phyloP scores from a whole-genome alignment of 2,888 invertebrate species.

The Taphrorychus bicolor region DNA sequence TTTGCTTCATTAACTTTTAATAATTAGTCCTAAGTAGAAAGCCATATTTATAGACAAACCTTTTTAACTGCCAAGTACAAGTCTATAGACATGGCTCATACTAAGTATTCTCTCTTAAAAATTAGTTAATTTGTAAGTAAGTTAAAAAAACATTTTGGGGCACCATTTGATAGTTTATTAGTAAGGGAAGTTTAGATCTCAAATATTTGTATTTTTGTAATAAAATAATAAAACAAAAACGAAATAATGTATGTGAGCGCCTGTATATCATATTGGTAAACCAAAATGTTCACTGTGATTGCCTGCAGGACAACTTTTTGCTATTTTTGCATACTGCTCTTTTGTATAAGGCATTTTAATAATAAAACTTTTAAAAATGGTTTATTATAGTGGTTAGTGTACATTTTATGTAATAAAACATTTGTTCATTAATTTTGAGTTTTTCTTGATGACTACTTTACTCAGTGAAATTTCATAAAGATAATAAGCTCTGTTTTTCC shows the following conservation, averaged over 20 bases:
- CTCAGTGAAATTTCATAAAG: no score
- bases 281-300: conserved; percentile 33
- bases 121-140: not conserved
- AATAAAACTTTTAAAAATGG: conserved; percentile 1
- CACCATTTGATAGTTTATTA: conserved; percentile 1
- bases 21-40: no score
- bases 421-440: no score
- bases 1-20: not conserved
- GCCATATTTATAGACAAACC: no score
- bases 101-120: no score
- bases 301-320: not conserved
- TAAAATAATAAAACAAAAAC: conserved; percentile 8
- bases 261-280: conserved; percentile 7
- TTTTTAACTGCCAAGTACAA: no score
- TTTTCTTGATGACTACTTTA: no score
- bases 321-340: not conserved
- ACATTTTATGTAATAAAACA: conserved; percentile 21
- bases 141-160: conserved; percentile 10
- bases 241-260: not conserved
- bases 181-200: not conserved
- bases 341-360: not conserved
- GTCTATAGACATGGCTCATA: no score
- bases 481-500: no score
- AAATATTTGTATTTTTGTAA: not conserved
- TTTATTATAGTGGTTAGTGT: conserved; percentile 3